Base-by-base conservation (phyloP, 2,888 invertebrate genomes). In the Caenorhabditis panamensis region DNA sequence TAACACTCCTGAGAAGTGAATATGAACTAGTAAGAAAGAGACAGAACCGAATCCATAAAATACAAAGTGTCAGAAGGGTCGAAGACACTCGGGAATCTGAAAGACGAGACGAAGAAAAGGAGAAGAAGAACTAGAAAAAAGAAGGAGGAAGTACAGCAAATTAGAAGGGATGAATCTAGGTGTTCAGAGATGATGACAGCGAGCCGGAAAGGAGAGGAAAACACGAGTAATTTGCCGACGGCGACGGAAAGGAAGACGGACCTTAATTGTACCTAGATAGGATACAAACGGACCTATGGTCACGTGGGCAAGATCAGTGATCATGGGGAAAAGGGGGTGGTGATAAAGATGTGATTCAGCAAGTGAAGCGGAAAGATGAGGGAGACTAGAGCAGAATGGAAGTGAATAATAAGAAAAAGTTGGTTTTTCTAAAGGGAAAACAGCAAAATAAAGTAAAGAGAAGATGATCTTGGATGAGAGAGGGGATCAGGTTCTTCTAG, bases 231-330 rank as follows among this genome's bases (percentile, higher is more conserved):
- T 66, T 66, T 64, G 58, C 49, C 49, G 56, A 54, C 36, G 58
- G 72, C 47, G 22, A 63, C 61, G 61, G 56, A 63, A 75, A 72
- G n/a, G 31, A 51, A 61, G 67, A 47, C 56, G 41, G 58, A 51
- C 62, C 73, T 22, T 73, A 73, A 73, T 73, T 73, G 64, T 73
- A 73, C 63, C 63, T 56, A 49, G 62, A n/a, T n/a, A n/a, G n/a
- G 16, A 53, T 62, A 72, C 72, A 72, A 64, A 69, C 31, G n/a
- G 36, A 31, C 47, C 26, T 26, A 51, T 44, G 24, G 24, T 41
- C 51, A 18, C 36, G 28, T 31, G 20, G 47, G 62, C 37, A 53
- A 64, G 47, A 24, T 31, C 54, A 53, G 3, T 58, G 72, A 64
- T 64, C 63, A 49, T 49, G 16, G 37, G 36, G 37, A 24, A 37